Base-by-base conservation (phyloP, 2,113 vertebrate genomes). In the Recurvirostra avosetta region DNA sequence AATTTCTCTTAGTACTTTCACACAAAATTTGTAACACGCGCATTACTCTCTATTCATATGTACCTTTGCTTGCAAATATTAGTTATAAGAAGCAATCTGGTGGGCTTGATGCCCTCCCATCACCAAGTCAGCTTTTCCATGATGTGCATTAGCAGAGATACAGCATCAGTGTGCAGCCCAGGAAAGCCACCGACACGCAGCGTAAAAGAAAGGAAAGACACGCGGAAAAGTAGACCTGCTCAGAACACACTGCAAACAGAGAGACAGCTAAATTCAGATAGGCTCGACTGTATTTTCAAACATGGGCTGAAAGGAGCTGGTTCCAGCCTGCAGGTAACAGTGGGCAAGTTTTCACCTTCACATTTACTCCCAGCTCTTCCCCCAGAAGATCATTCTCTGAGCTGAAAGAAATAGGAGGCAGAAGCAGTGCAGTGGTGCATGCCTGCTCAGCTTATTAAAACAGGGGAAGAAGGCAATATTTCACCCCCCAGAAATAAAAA, bases 381-480 rank as follows among this genome's bases (percentile, higher is more conserved):
- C 98, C 98, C 87, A 96, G 98, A 98, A 99, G 98, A 98, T 98
- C 98, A 97, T 96, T 98, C 97, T 96, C 94, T 58, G 96, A 97
- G 96, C 96, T 95, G 97, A 98, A 98, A 96, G 97, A 98, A 98
- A 98, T 97, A 98, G 97, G 98, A 98, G 97, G 96, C 97, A 96
- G 97, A 96, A 97, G 96, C 93, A 22, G 98, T 98, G 98, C 98
- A 98, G 97, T 74, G 97, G 98, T 98, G 98, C 98, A 98, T 98
- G 98, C 98, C 98, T 98, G 98, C 98, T 98, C 98, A 97, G 98
- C 99, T 99, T 99, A 99, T 99, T 99, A 99, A 99, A 99, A 98
- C 94, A 98, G 97, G 98, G 98, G 98, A 98, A 98, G 98, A 98
- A 98, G 98, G 98, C 98, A 97, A 99, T 99, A 99, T 99, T 99